Percentiles rank a stretch among this genome's conserved stretches.
Evolutionary conservation across 2,888 invertebrate genomes (phyloP).

Genomic region (Timandra comae): DNA sequence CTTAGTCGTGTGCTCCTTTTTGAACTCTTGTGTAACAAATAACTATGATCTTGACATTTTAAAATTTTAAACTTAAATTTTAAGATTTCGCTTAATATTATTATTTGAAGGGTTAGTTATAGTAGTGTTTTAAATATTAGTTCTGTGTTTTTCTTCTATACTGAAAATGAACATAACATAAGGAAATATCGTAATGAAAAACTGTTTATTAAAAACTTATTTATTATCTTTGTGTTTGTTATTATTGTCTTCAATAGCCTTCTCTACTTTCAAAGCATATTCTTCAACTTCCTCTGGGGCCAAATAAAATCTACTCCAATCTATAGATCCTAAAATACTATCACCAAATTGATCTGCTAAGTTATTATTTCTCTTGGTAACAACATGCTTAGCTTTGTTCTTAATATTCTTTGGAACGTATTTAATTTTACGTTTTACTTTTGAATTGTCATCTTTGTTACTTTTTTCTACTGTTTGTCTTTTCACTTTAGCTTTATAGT

Average conservation of each 20-base stretch:
- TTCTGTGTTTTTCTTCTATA: too few relatives aligned
- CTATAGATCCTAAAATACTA: slow-evolving; percentile 14
- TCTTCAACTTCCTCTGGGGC: slow-evolving; percentile 37
- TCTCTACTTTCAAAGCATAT: slow-evolving; percentile 30
- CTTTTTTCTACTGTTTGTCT: not conserved
- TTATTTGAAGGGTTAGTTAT: too few relatives aligned
- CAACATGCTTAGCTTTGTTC: not conserved
- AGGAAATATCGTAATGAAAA: too few relatives aligned
- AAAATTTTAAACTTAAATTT: too few relatives aligned
- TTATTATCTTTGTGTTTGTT: slow-evolving; percentile 8
- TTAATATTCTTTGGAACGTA: not conserved
- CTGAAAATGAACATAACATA: too few relatives aligned
- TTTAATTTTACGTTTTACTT: not conserved
- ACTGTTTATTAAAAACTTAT: too few relatives aligned
- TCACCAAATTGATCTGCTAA: slow-evolving; percentile 5
- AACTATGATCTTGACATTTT: too few relatives aligned
- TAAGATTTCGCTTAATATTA: too few relatives aligned
- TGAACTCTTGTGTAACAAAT: too few relatives aligned
- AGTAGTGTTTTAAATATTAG: too few relatives aligned
- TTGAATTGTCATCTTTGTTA: not conserved
- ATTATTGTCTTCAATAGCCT: slow-evolving; percentile 31
- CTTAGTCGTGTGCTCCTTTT: too few relatives aligned
- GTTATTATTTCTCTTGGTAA: not conserved
- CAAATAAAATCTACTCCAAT: slow-evolving; percentile 18
- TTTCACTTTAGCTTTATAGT: too few relatives aligned